phyloP scores from a whole-genome alignment of 2,797 vertebrate genomes.

The Epinephelus coioides region DNA sequence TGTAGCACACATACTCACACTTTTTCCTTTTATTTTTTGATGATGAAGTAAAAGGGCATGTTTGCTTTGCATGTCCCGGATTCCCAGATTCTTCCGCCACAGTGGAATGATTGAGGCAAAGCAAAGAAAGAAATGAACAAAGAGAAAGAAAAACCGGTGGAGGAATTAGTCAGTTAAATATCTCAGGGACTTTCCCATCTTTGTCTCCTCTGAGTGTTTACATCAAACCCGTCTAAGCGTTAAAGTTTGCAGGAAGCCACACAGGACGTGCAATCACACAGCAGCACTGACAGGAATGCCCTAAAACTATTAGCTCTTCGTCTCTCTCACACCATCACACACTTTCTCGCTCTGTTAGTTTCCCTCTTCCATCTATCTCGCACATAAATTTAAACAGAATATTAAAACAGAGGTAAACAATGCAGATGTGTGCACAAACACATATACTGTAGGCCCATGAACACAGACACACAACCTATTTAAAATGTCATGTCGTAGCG shows the following conservation, averaged over 20 bases:
- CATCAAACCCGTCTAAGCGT: slow-evolving; percentile 70
- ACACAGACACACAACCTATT: background rate
- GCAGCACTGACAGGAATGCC: slow-evolving; percentile 77
- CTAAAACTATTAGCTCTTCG: slow-evolving; percentile 68
- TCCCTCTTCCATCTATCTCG: slow-evolving; percentile 27
- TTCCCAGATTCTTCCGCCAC: slow-evolving; percentile 79
- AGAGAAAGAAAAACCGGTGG: slow-evolving; percentile 49
- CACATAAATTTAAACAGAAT: slow-evolving; percentile 43
- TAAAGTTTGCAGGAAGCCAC: slow-evolving; percentile 74
- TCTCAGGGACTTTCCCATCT: slow-evolving; percentile 78
- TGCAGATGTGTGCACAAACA: slow-evolving; percentile 42
- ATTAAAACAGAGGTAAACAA: slow-evolving; percentile 49
- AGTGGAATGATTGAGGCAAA: slow-evolving; percentile 62
- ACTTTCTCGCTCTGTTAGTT: slow-evolving; percentile 31
- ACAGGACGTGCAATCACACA: slow-evolving; percentile 65
- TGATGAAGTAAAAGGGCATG: slow-evolving; percentile 82
- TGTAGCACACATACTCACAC: slow-evolving; percentile 29
- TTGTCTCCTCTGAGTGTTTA: slow-evolving; percentile 67
- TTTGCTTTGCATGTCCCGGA: slow-evolving; percentile 85
- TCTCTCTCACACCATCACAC: slow-evolving; percentile 34
- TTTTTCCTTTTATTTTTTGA: slow-evolving; percentile 82
- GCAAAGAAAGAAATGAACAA: slow-evolving; percentile 47
- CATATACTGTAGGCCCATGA: background rate
- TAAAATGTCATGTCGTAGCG: background rate
- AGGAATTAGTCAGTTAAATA: slow-evolving; percentile 81